These are phyloP conservation scores for Synergus japonicus DNA, from an alignment of 2,888 invertebrate species.

Conservation along the genomic window DNA sequence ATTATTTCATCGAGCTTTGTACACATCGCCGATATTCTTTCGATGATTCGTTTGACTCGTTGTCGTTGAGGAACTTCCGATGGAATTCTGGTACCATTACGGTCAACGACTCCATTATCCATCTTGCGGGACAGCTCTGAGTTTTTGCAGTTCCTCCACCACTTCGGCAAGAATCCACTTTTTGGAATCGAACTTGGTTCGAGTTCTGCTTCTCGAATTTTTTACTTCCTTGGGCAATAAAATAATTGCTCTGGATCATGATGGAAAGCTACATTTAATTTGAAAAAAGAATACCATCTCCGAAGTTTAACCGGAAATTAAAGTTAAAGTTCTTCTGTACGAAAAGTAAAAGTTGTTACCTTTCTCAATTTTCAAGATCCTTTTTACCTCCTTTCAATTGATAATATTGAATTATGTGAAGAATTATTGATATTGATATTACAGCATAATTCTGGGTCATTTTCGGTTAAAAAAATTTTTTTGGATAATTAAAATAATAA, in stretches of 20 bases:
- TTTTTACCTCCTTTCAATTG: too few species aligned
- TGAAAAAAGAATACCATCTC: conserved; percentile 17
- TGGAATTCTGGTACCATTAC: conserved; percentile 42
- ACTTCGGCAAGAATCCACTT: conserved; percentile 36
- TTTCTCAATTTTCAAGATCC: too few species aligned
- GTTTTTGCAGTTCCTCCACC: conserved; percentile 33
- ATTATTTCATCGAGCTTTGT: conserved; percentile 40
- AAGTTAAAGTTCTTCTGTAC: neutral
- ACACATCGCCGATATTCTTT: conserved; percentile 32
- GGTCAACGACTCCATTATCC: conserved; percentile 40
- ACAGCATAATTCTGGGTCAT: too few species aligned
- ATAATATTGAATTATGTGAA: too few species aligned
- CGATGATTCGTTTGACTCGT: conserved; percentile 35
- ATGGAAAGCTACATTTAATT: conserved; percentile 33
- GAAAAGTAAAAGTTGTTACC: too few species aligned
- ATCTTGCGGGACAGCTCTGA: conserved; percentile 35
- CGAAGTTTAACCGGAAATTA: neutral
- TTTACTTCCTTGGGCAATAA: conserved; percentile 35
- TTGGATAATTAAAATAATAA: too few species aligned
- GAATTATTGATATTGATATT: too few species aligned
- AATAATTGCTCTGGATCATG: conserved; percentile 35
- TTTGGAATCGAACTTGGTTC: conserved; percentile 41
- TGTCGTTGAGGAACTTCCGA: conserved; percentile 40
- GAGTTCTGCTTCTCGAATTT: conserved; percentile 40
- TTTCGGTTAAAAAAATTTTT: too few species aligned